Percentiles rank a stretch among this genome's conserved stretches.
Evolutionary conservation across 2,888 invertebrate genomes (phyloP).

Genomic region (Pterostichus niger): DNA sequence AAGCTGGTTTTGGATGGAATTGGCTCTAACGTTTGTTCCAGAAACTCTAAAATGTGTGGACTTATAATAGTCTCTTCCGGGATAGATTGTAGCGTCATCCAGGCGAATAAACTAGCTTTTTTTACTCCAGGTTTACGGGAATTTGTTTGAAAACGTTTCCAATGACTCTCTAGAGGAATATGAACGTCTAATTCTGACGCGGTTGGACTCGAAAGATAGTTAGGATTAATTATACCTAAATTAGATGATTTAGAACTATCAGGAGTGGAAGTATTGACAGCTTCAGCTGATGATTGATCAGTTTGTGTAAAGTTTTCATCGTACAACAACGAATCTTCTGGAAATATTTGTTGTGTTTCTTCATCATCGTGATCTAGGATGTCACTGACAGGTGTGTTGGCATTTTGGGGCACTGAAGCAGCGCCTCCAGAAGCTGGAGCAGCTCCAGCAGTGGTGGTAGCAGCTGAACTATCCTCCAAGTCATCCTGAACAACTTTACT

Average conservation of each 20-base stretch:
- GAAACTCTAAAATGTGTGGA: slow-evolving; percentile 96
- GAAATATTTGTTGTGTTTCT: not conserved
- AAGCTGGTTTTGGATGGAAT: slow-evolving; percentile 82
- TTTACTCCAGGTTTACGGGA: slow-evolving; percentile 84
- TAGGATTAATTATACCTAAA: slow-evolving; percentile 52
- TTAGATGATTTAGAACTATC: slow-evolving; percentile 43
- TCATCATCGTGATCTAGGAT: not conserved
- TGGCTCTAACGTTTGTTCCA: slow-evolving; percentile 98
- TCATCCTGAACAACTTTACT: slow-evolving; percentile 73
- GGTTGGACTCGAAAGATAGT: slow-evolving; percentile 21
- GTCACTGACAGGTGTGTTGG: not conserved
- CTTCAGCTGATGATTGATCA: not conserved
- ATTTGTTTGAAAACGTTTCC: not conserved
- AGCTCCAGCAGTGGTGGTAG: not conserved
- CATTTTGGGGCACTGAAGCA: not conserved
- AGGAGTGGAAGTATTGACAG: not conserved
- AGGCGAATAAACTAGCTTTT: slow-evolving; percentile 94
- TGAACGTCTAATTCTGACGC: not conserved
- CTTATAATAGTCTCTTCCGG: slow-evolving; percentile 99
- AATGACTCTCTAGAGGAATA: not conserved
- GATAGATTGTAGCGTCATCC: slow-evolving; percentile 97
- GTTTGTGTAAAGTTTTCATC: not conserved
- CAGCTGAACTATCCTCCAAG: not conserved
- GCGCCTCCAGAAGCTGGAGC: not conserved
- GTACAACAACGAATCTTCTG: not conserved